phyloP scores from a whole-genome alignment of 2,797 vertebrate species.

The Brachymystax lenok region DNA sequence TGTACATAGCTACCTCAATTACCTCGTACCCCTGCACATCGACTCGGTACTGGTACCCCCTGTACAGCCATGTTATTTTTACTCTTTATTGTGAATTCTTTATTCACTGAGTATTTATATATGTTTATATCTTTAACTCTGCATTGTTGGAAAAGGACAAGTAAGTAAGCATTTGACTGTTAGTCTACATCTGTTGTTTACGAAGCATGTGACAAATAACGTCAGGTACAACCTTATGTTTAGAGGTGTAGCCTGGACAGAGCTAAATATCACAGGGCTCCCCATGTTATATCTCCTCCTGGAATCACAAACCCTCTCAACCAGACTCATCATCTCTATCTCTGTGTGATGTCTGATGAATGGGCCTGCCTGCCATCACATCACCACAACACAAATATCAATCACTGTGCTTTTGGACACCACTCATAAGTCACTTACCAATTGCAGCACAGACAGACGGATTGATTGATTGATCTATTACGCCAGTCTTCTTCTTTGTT shows the following conservation, averaged over 20 bases:
- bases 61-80: too few species aligned
- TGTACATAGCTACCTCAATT: too few species aligned
- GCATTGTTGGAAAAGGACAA: too few species aligned
- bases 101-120: too few species aligned
- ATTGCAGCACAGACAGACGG: conserved; percentile 48
- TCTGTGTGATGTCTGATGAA: conserved; percentile 65
- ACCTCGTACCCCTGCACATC: too few species aligned
- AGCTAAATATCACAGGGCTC: conserved; percentile 9
- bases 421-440: conserved; percentile 52
- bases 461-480: conserved; percentile 9
- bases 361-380: conserved; percentile 51
- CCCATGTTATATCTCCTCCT: background rate
- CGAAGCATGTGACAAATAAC: too few species aligned
- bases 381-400: conserved; percentile 66
- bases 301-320: background rate
- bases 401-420: conserved; percentile 53
- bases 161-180: too few species aligned
- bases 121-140: too few species aligned
- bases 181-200: too few species aligned
- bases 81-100: too few species aligned
- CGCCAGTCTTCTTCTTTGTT: background rate
- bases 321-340: conserved; percentile 61
- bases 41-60: too few species aligned
- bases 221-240: background rate
- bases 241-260: background rate